Evolutionary conservation across 2,797 vertebrate species (phyloP).

Genomic region (Fundulus diaphanus): DNA sequence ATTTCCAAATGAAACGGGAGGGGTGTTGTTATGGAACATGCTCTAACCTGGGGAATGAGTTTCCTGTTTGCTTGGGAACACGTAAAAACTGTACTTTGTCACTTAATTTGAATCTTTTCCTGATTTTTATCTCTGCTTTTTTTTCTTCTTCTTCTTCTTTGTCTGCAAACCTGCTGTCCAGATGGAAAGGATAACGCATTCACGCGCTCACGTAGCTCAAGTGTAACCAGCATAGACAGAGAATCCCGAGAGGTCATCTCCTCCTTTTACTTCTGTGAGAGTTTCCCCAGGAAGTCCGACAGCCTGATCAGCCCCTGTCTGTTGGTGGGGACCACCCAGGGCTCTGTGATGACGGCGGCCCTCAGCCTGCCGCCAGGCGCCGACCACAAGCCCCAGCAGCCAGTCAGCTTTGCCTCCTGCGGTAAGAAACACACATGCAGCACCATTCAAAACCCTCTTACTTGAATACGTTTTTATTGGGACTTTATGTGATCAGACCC

Average conservation of each 20-base stretch:
- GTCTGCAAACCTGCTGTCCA: constrained; percentile 56
- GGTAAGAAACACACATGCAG: constrained; percentile 79
- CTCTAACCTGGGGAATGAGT: constrained; percentile 25
- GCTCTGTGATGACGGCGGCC: constrained; percentile 88
- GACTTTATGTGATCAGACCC: neutral
- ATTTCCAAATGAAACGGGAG: neutral
- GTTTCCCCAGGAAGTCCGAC: constrained; percentile 88
- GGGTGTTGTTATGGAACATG: neutral
- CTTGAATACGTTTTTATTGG: neutral
- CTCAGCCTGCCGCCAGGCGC: constrained; percentile 88
- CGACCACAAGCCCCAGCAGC: constrained; percentile 92
- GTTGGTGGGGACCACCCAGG: constrained; percentile 93
- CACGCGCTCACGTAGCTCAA: constrained; percentile 95
- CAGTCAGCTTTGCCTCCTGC: constrained; percentile 90
- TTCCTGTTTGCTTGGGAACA: constrained; percentile 20
- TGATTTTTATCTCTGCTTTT: constrained; percentile 29
- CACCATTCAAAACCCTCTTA: neutral
- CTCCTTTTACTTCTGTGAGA: constrained; percentile 94
- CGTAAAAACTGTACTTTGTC: neutral
- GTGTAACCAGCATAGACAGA: constrained; percentile 95
- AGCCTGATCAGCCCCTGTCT: constrained; percentile 83
- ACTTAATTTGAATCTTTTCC: constrained; percentile 24
- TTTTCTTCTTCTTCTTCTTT: constrained; percentile 31
- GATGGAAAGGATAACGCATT: constrained; percentile 94
- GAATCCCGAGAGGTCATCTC: constrained; percentile 95